Conservation (phyloP, 2,888 invertebrate genomes). For the Lepeophtheirus nordmannii region DNA sequence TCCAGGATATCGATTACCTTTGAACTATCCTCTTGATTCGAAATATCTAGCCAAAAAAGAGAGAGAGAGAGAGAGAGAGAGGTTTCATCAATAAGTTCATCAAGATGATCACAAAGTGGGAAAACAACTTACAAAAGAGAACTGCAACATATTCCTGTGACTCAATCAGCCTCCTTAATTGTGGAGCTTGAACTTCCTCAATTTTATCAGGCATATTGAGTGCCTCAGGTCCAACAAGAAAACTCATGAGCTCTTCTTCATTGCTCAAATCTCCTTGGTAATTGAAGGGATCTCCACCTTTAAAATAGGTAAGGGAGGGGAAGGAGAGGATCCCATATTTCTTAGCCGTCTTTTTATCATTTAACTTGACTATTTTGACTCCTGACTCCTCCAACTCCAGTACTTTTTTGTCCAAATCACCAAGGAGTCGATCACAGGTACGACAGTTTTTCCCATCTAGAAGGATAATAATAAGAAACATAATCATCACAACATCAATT, state of each 20-base stretch:
- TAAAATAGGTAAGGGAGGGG: constrained; percentile 89
- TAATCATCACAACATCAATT: too few species aligned
- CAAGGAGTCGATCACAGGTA: constrained; percentile 35
- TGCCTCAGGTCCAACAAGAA: constrained; percentile 79
- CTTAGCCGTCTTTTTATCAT: constrained; percentile 87
- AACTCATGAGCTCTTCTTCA: constrained; percentile 80
- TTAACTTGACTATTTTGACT: constrained; percentile 86
- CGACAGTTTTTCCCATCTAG: constrained; percentile 31
- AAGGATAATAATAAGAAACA: constrained; percentile 32
- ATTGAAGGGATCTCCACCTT: constrained; percentile 87
- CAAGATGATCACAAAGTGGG: too few species aligned
- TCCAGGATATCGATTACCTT: constrained; percentile 78
- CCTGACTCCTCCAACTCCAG: constrained; percentile 87
- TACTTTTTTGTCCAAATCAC: constrained; percentile 82
- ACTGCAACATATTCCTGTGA: constrained; percentile 82
- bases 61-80: too few species aligned
- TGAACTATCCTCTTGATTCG: constrained; percentile 39
- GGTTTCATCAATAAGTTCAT: too few species aligned
- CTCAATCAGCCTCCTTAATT: constrained; percentile 72
- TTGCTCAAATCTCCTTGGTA: constrained; percentile 94
- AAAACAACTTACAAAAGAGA: constrained; percentile 67
- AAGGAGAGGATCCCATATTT: constrained; percentile 90
- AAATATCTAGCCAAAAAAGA: constrained; percentile 17
- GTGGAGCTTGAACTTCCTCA: constrained; percentile 83
- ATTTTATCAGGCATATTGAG: constrained; percentile 88